Percentiles rank a stretch among this genome's conserved stretches.
Conservation (phyloP, 2,113 vertebrate species). For the Reinhardtius hippoglossoides region DNA sequence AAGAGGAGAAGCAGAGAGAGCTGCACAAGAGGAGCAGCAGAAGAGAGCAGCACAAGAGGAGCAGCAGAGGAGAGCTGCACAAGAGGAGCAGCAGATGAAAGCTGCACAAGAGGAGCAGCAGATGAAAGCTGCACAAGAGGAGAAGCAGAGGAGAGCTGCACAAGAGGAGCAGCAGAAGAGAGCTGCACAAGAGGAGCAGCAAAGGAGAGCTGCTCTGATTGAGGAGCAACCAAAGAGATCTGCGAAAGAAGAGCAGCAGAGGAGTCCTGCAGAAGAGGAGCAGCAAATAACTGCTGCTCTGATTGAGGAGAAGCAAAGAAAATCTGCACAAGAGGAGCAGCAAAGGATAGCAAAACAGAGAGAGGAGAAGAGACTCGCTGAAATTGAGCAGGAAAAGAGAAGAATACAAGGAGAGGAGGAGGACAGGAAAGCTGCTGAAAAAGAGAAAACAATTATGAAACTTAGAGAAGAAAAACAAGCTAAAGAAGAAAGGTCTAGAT, state of each 20-base stretch:
- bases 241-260: conserved; percentile 3
- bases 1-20: background rate
- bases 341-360: background rate
- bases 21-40: background rate
- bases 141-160: background rate
- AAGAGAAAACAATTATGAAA: conserved; percentile 22
- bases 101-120: conserved; percentile 11
- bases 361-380: background rate
- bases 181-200: conserved; percentile 10
- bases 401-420: conserved; percentile 7
- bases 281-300: background rate
- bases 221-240: background rate
- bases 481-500: conserved; percentile 16
- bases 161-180: conserved; percentile 2
- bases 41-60: background rate
- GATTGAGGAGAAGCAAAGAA: background rate
- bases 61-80: background rate
- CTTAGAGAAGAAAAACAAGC: conserved; percentile 26
- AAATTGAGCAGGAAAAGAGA: background rate
- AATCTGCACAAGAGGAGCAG: too few species aligned
- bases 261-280: conserved; percentile 13
- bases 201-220: background rate
- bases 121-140: background rate
- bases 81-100: conserved; percentile 15
- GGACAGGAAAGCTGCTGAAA: conserved; percentile 14